phyloP scores from a whole-genome alignment of 1,140 invertebrate genomes.

The Drosophila funebris region DNA sequence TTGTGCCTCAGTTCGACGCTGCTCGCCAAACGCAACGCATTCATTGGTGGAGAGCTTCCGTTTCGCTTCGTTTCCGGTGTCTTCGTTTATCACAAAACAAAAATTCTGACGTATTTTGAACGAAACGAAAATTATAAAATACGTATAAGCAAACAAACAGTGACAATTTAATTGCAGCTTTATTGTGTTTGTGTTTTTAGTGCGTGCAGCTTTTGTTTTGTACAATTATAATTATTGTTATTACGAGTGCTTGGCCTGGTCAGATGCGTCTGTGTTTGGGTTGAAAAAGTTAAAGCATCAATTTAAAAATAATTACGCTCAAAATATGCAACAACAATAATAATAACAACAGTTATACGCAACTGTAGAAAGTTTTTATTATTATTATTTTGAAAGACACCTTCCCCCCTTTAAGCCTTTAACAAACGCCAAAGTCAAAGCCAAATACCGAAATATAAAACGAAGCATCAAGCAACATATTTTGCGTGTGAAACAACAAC shows the following conservation, averaged over 20 bases:
- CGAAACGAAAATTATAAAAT: background rate
- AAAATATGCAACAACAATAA: conserved; percentile 60
- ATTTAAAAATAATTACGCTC: conserved; percentile 64
- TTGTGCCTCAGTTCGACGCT: conserved; percentile 35
- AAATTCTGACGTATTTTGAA: conserved; percentile 7
- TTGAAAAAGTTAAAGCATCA: conserved; percentile 32
- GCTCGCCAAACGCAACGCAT: conserved; percentile 24
- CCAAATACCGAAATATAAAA: conserved; percentile 38
- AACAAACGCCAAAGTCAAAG: conserved; percentile 39
- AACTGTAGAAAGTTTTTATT: conserved; percentile 77
- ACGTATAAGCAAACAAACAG: conserved; percentile 12
- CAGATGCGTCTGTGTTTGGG: conserved; percentile 4
- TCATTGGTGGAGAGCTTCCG: background rate
- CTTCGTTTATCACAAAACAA: conserved; percentile 14
- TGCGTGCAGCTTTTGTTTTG: conserved; percentile 45
- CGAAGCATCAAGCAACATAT: conserved; percentile 31
- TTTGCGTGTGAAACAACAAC: conserved; percentile 52
- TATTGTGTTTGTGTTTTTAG: conserved; percentile 18
- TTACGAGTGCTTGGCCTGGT: conserved; percentile 30
- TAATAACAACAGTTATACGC: conserved; percentile 50
- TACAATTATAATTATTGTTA: conserved; percentile 52
- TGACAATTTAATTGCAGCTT: conserved; percentile 15
- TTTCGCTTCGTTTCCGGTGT: background rate
- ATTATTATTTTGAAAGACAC: conserved; percentile 55
- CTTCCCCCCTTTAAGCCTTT: background rate